Conservation (phyloP, 2,888 invertebrate genomes). For the Caenorhabditis sp. region DNA sequence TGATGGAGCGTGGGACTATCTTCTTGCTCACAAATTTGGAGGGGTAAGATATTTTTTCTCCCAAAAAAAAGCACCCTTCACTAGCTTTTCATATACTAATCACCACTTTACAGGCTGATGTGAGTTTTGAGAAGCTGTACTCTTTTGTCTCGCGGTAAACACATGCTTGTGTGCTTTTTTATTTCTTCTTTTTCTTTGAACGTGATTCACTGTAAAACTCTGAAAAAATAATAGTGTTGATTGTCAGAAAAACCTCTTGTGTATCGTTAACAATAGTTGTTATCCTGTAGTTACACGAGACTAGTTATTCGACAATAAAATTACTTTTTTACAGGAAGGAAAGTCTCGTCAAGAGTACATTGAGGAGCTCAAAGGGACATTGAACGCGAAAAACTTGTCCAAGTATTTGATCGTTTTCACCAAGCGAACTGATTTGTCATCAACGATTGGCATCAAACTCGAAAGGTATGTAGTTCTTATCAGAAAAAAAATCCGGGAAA, state of each 20-base stretch:
- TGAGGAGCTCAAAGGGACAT: constrained; percentile 62
- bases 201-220: background rate
- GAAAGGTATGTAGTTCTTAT: constrained; percentile 51
- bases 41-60: constrained; percentile 77
- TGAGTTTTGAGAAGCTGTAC: constrained; percentile 16
- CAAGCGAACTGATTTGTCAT: constrained; percentile 65
- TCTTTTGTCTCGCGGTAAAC: background rate
- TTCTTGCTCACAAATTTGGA: constrained; percentile 89
- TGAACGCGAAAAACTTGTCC: constrained; percentile 66
- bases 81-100: background rate
- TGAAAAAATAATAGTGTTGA: background rate
- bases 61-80: background rate
- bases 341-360: constrained; percentile 55
- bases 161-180: constrained; percentile 7
- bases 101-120: constrained; percentile 27
- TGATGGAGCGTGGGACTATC: constrained; percentile 85
- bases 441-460: constrained; percentile 66
- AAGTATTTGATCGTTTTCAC: constrained; percentile 66
- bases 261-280: background rate
- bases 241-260: background rate
- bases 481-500: no score
- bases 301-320: background rate
- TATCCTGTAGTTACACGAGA: background rate
- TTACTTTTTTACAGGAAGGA: constrained; percentile 40
- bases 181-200: no score